A percentile compares a stretch with the other conserved stretches of the same genome.
phyloP scores from a whole-genome alignment of 2,113 vertebrate genomes.

The Collichthys lucidus region DNA sequence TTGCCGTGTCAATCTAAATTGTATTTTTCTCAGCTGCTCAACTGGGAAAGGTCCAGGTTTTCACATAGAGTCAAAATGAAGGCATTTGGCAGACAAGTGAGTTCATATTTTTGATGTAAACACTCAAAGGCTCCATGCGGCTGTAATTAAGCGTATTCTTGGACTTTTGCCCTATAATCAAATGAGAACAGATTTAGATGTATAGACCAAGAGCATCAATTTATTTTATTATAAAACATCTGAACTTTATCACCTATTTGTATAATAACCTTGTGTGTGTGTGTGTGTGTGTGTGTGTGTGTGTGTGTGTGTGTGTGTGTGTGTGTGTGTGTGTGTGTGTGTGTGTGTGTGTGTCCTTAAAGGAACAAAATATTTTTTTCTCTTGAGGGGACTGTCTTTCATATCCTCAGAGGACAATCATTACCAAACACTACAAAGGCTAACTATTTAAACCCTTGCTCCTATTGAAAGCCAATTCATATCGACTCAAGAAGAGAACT shows the following conservation, averaged over 20 bases:
- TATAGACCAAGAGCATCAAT: neutral
- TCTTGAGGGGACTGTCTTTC: slow-evolving; percentile 44
- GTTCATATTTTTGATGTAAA: neutral
- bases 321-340: no score
- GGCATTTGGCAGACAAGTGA: neutral
- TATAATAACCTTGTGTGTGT: slow-evolving; percentile 5
- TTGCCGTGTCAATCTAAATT: slow-evolving; percentile 19
- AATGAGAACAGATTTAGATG: neutral
- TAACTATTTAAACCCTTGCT: slow-evolving; percentile 82
- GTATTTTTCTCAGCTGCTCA: neutral
- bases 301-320: slow-evolving; percentile 26
- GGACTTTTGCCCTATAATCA: neutral
- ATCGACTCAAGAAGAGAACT: slow-evolving; percentile 57
- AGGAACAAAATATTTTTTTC: slow-evolving; percentile 36
- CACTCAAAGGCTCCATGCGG: neutral
- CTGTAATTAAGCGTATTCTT: neutral
- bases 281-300: slow-evolving; percentile 7
- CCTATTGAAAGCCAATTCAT: slow-evolving; percentile 67
- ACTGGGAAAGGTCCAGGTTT: slow-evolving; percentile 1
- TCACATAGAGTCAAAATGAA: slow-evolving; percentile 15
- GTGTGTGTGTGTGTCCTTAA: slow-evolving; percentile 15
- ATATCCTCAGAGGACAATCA: slow-evolving; percentile 73
- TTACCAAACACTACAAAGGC: slow-evolving; percentile 77
- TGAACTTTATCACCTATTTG: neutral
- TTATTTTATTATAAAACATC: neutral